These are phyloP conservation scores for Oscarella lobularis DNA, from an alignment of 37 sponge, comb jelly and placozoan genomes.

Conservation along the genomic window DNA sequence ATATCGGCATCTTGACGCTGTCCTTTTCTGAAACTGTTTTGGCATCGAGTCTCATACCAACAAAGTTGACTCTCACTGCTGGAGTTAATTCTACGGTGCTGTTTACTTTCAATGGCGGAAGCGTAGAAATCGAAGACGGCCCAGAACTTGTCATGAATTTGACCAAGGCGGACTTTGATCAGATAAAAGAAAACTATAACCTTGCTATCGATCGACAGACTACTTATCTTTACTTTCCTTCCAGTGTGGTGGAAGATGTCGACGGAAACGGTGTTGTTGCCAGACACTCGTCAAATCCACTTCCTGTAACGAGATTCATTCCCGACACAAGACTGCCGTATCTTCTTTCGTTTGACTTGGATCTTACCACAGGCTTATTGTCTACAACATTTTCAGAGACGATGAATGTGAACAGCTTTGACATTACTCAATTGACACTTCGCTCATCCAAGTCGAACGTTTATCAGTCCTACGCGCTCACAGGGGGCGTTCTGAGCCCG, in stretches of 20 bases:
- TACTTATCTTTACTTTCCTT: not conserved
- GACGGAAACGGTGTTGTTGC: slow-evolving; percentile 8
- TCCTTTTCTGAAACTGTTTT: slow-evolving; percentile 76
- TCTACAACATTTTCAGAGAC: slow-evolving; percentile 71
- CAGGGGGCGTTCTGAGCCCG: not conserved
- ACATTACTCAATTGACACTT: slow-evolving; percentile 41
- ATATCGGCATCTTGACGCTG: slow-evolving; percentile 34
- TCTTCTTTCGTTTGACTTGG: slow-evolving; percentile 51
- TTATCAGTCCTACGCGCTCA: not conserved
- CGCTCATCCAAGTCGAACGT: not conserved
- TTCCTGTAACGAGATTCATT: slow-evolving; percentile 16
- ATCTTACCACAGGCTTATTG: slow-evolving; percentile 34
- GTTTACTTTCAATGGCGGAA: not conserved
- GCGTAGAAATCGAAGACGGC: not conserved
- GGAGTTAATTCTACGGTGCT: not conserved
- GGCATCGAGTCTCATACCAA: not conserved
- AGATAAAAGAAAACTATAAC: not conserved
- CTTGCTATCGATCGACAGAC: not conserved
- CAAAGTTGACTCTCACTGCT: not conserved
- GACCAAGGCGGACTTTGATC: not conserved
- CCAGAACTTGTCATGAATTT: not conserved
- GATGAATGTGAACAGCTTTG: slow-evolving; percentile 45
- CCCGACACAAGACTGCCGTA: slow-evolving; percentile 52
- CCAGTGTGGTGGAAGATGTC: not conserved
- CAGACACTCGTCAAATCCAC: no score